Conservation (phyloP, 2,113 vertebrate species). For the Corvus cornix region DNA sequence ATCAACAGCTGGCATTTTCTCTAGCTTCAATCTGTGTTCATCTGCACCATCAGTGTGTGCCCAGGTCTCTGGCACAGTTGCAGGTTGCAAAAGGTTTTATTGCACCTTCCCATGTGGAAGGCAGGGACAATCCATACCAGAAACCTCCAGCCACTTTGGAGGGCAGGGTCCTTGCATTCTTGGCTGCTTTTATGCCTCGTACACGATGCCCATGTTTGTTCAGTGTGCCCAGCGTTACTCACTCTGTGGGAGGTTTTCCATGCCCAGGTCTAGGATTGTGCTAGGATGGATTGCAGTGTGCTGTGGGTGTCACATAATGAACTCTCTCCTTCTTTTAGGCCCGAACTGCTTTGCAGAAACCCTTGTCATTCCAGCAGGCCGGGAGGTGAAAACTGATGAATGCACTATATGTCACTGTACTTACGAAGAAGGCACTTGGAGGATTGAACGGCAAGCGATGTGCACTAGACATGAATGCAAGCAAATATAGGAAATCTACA, state of each 20-base stretch:
- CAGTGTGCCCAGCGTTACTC: fast-evolving
- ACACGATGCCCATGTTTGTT: fast-evolving
- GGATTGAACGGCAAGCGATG: slow-evolving; percentile 94
- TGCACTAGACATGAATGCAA: slow-evolving; percentile 96
- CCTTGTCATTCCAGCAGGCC: slow-evolving; percentile 91
- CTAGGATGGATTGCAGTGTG: not conserved
- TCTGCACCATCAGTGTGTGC: fast-evolving
- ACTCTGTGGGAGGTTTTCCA: fast-evolving
- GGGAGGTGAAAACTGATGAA: slow-evolving; percentile 94
- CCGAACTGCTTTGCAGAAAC: slow-evolving; percentile 97
- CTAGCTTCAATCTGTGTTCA: not conserved
- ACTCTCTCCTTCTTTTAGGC: slow-evolving; percentile 75
- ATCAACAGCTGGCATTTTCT: not conserved
- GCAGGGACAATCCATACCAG: fast-evolving
- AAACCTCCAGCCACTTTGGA: fast-evolving
- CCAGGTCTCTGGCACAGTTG: not conserved
- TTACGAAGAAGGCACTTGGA: slow-evolving; percentile 96
- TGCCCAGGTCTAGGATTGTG: not conserved
- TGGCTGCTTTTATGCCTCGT: not conserved
- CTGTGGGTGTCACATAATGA: not conserved
- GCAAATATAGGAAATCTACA: slow-evolving; percentile 78
- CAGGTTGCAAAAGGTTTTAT: not conserved
- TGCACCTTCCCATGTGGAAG: fast-evolving
- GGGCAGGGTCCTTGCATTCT: fast-evolving
- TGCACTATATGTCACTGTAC: slow-evolving; percentile 98